Percentiles rank a stretch among this genome's conserved stretches.
phyloP scores from a whole-genome alignment of 1,140 invertebrate genomes.

The Hydropsyche tenuis region DNA sequence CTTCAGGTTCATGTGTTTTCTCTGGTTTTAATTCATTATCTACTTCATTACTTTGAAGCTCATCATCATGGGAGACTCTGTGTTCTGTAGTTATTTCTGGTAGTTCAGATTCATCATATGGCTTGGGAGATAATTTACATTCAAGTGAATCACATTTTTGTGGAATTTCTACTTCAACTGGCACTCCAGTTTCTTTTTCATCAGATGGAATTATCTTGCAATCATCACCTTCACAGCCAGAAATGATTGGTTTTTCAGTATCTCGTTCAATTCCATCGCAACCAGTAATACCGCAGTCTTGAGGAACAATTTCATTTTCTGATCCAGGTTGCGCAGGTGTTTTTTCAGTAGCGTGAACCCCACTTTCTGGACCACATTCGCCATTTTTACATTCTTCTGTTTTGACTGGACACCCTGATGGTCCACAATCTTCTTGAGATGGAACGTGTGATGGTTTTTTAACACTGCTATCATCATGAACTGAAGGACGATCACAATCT shows the following conservation, averaged over 20 bases:
- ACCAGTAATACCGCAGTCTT: neutral
- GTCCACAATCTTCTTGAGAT: neutral
- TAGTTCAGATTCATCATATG: neutral
- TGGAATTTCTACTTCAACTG: neutral
- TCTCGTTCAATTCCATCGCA: constrained; percentile 3
- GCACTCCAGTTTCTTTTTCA: neutral
- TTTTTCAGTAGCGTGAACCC: neutral
- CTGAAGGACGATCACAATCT: constrained; percentile 21
- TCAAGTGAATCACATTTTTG: neutral
- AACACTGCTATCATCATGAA: neutral
- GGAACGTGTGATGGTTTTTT: constrained; percentile 23
- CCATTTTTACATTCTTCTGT: neutral
- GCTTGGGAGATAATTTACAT: constrained; percentile 6
- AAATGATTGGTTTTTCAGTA: constrained; percentile 4
- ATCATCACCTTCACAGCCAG: neutral
- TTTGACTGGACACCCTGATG: neutral
- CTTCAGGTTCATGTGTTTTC: neutral
- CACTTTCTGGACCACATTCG: neutral
- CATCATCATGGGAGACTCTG: constrained; percentile 19
- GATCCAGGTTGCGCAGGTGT: neutral
- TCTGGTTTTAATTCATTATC: constrained; percentile 30
- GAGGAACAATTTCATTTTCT: constrained; percentile 20
- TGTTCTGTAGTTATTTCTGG: constrained; percentile 12
- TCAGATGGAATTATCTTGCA: neutral
- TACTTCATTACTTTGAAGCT: neutral